phyloP scores from a whole-genome alignment of 2,888 invertebrate genomes.

The Eilema depressum region DNA sequence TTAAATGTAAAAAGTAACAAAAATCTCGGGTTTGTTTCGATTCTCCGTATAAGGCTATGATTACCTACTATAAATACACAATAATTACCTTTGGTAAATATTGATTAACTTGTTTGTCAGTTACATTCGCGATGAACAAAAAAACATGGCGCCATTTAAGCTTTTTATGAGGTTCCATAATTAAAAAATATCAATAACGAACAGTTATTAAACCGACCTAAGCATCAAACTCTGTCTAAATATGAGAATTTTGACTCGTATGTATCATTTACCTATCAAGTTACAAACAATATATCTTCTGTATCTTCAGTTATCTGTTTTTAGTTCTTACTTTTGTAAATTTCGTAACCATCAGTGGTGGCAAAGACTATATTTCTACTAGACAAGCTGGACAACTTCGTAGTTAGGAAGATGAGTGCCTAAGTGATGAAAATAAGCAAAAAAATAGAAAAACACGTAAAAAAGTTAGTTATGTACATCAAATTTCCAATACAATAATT shows the following conservation, averaged over 20 bases:
- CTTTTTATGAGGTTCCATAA: neutral
- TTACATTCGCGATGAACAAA: slow-evolving; percentile 13
- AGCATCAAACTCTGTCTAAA: neutral
- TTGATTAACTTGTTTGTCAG: slow-evolving; percentile 4
- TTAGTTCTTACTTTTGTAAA: slow-evolving; percentile 25
- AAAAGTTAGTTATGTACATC: neutral
- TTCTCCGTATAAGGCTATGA: slow-evolving; percentile 27
- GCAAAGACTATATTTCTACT: neutral
- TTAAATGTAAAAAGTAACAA: slow-evolving; percentile 13
- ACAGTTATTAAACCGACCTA: neutral
- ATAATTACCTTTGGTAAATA: slow-evolving; percentile 26
- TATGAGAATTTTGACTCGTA: slow-evolving; percentile 27
- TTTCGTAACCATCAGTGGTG: slow-evolving; percentile 14
- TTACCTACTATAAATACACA: slow-evolving; percentile 28
- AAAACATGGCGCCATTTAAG: slow-evolving; percentile 39
- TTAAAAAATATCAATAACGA: neutral
- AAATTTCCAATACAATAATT: too few species aligned
- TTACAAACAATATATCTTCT: slow-evolving; percentile 32
- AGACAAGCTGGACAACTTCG: neutral
- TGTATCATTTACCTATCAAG: slow-evolving; percentile 21
- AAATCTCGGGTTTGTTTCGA: slow-evolving; percentile 20
- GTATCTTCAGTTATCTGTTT: slow-evolving; percentile 38
- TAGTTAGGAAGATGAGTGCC: neutral
- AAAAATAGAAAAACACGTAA: neutral
- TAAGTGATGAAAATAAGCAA: too few species aligned